Evolutionary conservation across 2,797 vertebrate genomes (phyloP).

Genomic region (Tachyglossus aculeatus): DNA sequence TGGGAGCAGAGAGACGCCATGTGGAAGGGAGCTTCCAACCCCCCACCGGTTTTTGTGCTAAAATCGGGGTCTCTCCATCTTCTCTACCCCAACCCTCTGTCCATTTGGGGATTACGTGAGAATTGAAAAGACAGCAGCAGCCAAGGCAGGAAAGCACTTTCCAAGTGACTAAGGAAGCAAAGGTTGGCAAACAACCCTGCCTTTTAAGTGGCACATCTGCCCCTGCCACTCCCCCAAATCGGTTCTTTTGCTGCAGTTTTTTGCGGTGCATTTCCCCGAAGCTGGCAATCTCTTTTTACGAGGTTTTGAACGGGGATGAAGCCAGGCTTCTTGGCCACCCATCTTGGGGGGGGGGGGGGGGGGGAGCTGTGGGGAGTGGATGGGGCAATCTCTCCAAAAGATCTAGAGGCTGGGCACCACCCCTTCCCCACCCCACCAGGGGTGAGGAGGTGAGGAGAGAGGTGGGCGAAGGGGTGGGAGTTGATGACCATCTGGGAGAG

Average conservation of each 20-base stretch:
- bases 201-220: slow-evolving; percentile 41
- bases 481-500: too few species aligned
- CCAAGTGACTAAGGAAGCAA: too few species aligned
- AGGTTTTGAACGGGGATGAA: neutral
- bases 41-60: slow-evolving; percentile 2
- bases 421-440: slow-evolving; percentile 2
- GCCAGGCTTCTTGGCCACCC: neutral
- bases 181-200: too few species aligned
- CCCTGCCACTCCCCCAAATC: slow-evolving; percentile 4
- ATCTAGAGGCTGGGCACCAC: too few species aligned
- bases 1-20: slow-evolving; percentile 29
- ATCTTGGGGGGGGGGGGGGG: too few species aligned
- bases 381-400: too few species aligned
- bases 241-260: neutral
- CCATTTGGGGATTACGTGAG: too few species aligned
- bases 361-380: neutral
- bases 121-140: too few species aligned
- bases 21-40: neutral
- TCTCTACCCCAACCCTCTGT: neutral
- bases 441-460: neutral
- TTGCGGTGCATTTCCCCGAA: neutral
- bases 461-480: neutral
- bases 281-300: too few species aligned
- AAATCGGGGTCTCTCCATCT: slow-evolving; percentile 10
- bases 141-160: too few species aligned